Base-by-base conservation (phyloP, 2,888 invertebrate genomes). In the Aromia moschata region DNA sequence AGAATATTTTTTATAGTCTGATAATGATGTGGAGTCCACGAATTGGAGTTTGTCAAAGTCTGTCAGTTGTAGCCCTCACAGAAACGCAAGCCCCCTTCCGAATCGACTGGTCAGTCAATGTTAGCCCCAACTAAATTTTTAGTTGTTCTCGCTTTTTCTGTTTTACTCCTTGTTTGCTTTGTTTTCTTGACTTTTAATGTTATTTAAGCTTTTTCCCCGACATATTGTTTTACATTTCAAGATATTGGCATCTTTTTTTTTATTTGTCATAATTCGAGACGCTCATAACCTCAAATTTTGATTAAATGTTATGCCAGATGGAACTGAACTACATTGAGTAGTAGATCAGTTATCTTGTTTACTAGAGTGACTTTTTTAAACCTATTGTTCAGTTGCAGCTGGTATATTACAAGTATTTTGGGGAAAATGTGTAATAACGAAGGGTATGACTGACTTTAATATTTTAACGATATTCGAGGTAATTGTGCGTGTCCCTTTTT, bases 71-170 rank as follows among this genome's bases (percentile, higher is more conserved):
- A 63, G 64, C 41, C 64, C 67, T 33, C 62, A 62, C 63, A 67
- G 65, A 60, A 59, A 62, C 56, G 54, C 63, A 36, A 64, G 62
- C 58, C 60, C 70, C 55, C 46, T 58, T 59, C 51, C 57, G 30
- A 52, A 41, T 25, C 59, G 51, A 59, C 53, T 56, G 70, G 82
- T 82, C 77, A 81, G 74, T 74, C 62, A 63, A 44, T 55, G 41
- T 57, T 49, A 33, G 49, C 37, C 25, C 40, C 36, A 18, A 41
- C 44, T 55, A 7, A 44, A 14, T 49, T 49, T 30, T 49, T 14
- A 14, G 14, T 46, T 17, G 16, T 25, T 49, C 25, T 41, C 30
- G 40, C 9, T 37, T 43, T 30, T 30, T 18, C 31, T 56, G 14
- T 58, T 37, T 53, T 33, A 56, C 37, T 10, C 15, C 37, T 47